Percentiles rank a stretch among this genome's conserved stretches.
Conservation (phyloP, 1,140 invertebrate genomes). For the Drosophila kanapiae region DNA sequence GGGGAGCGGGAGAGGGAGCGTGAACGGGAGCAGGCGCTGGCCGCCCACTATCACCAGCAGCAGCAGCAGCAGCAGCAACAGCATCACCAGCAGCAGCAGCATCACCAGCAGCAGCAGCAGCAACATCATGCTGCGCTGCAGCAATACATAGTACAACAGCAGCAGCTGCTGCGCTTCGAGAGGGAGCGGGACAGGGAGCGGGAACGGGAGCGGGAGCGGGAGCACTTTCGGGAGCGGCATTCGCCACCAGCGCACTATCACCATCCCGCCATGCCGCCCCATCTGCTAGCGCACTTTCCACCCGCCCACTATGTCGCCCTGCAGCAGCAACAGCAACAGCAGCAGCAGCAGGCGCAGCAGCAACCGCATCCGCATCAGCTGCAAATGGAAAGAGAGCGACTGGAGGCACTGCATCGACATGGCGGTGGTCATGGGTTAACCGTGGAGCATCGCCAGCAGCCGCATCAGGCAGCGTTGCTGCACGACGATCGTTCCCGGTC, state of each 20-base stretch:
- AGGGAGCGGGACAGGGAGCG: slow-evolving; percentile 55
- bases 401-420: slow-evolving; percentile 53
- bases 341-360: slow-evolving; percentile 42
- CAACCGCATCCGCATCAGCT: slow-evolving; percentile 48
- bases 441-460: slow-evolving; percentile 21
- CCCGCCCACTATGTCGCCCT: slow-evolving; percentile 69
- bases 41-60: slow-evolving; percentile 49
- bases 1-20: slow-evolving; percentile 45
- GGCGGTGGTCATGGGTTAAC: slow-evolving; percentile 25
- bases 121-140: slow-evolving; percentile 73
- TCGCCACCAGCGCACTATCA: slow-evolving; percentile 40
- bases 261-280: slow-evolving; percentile 58
- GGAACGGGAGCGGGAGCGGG: slow-evolving; percentile 50
- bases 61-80: slow-evolving; percentile 42
- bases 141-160: slow-evolving; percentile 76
- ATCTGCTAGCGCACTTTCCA: slow-evolving; percentile 72
- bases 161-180: slow-evolving; percentile 71
- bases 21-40: slow-evolving; percentile 50
- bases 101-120: slow-evolving; percentile 60
- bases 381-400: slow-evolving; percentile 42
- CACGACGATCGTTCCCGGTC: slow-evolving; percentile 79
- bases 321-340: slow-evolving; percentile 62
- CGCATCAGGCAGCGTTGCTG: slow-evolving; percentile 7
- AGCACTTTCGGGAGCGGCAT: slow-evolving; percentile 51
- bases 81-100: slow-evolving; percentile 53